These are phyloP conservation scores for Myotis findleyi DNA, from an alignment of 2,797 vertebrate genomes.

Conservation along the genomic window DNA sequence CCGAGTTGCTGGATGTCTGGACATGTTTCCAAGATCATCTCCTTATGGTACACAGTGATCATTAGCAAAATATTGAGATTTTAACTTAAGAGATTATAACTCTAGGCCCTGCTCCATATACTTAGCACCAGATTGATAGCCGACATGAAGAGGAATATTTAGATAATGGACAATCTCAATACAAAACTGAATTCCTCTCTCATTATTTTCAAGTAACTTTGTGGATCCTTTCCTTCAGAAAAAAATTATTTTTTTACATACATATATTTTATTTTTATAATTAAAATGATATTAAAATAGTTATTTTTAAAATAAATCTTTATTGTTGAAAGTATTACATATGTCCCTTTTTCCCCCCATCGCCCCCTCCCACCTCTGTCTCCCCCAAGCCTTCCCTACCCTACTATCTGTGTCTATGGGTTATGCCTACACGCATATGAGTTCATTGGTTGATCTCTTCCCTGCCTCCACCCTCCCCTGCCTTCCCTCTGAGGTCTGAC, in stretches of 20 bases:
- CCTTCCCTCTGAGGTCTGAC: too few relatives aligned
- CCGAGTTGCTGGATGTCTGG: not conserved
- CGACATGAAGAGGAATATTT: not conserved
- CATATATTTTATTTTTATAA: conserved; percentile 18
- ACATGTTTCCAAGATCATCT: not conserved
- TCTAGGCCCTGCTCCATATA: too few relatives aligned
- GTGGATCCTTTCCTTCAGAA: not conserved
- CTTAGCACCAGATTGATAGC: not conserved
- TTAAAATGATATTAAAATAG: not conserved
- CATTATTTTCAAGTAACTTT: not conserved
- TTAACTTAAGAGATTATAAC: not conserved
- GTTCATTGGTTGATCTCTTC: too few relatives aligned
- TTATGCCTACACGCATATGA: too few relatives aligned
- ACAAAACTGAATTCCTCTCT: not conserved
- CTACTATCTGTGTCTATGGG: too few relatives aligned
- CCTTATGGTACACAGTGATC: not conserved
- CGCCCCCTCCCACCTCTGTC: too few relatives aligned
- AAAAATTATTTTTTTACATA: not conserved
- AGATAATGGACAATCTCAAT: too few relatives aligned
- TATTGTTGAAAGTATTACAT: too few relatives aligned
- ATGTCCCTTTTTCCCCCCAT: too few relatives aligned
- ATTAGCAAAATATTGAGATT: not conserved
- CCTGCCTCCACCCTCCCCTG: too few relatives aligned
- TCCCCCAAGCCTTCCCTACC: too few relatives aligned
- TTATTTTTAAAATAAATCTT: not conserved